phyloP scores from a whole-genome alignment of 2,888 invertebrate species.

The Ophioninae sp. region DNA sequence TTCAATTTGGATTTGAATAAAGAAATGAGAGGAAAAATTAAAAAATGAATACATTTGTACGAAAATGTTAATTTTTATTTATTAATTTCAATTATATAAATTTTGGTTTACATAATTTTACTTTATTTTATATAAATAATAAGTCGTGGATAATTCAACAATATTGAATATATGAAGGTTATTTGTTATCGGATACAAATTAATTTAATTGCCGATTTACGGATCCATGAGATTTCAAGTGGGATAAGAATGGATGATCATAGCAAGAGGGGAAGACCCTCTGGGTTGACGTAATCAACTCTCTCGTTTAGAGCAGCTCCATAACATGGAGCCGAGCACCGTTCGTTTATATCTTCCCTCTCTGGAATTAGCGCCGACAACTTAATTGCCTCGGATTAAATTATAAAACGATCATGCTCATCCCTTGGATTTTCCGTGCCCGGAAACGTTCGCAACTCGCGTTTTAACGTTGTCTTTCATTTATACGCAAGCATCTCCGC shows the following conservation, averaged over 20 bases:
- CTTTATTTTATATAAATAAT: too few relatives aligned
- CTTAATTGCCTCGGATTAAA: conserved; percentile 66
- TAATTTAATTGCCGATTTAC: too few relatives aligned
- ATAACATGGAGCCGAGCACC: conserved; percentile 24
- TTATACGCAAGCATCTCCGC: background rate
- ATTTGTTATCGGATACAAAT: too few relatives aligned
- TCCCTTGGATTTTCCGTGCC: conserved; percentile 49
- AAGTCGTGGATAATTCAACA: too few relatives aligned
- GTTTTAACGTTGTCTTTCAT: conserved; percentile 36
- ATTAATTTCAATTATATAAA: too few relatives aligned
- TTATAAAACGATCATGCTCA: conserved; percentile 68
- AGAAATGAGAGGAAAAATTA: too few relatives aligned
- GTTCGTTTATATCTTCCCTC: conserved; percentile 58
- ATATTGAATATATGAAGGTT: too few relatives aligned
- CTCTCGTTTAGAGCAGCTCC: conserved; percentile 15
- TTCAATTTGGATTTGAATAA: too few relatives aligned
- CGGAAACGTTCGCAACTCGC: conserved; percentile 29
- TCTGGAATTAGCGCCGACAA: conserved; percentile 65
- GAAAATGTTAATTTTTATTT: too few relatives aligned
- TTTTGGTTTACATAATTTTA: too few relatives aligned
- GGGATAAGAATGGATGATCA: background rate
- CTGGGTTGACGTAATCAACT: conserved; percentile 14
- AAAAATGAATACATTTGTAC: too few relatives aligned
- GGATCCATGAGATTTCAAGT: too few relatives aligned
- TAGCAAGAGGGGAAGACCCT: background rate